A percentile compares a stretch with the other conserved stretches of the same genome.
Conservation (phyloP, 2,797 vertebrate genomes). For the Sarcophilus harrisii region DNA sequence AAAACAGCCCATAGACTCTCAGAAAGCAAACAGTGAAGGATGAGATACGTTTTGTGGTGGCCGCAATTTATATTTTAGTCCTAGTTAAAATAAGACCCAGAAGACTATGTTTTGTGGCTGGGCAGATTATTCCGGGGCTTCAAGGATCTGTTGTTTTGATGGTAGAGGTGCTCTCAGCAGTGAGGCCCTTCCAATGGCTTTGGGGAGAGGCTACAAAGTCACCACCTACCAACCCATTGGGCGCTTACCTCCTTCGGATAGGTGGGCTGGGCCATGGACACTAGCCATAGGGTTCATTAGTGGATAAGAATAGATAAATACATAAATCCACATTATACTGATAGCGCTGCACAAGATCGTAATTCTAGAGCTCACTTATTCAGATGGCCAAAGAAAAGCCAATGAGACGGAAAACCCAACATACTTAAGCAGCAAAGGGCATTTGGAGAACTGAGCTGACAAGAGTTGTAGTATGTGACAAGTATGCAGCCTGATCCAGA, state of each 20-base stretch:
- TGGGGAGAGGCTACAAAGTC: neutral
- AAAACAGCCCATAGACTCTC: neutral
- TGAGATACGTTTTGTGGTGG: neutral
- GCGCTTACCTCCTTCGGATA: neutral
- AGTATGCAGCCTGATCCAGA: neutral
- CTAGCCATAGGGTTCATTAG: neutral
- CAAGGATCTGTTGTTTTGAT: neutral
- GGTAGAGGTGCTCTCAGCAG: neutral
- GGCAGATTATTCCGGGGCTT: neutral
- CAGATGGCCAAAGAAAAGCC: neutral
- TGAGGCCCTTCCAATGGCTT: no score
- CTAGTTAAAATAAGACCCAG: neutral
- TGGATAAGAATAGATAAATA: neutral
- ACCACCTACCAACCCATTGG: neutral
- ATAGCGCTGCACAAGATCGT: neutral
- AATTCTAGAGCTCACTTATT: neutral
- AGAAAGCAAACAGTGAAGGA: neutral
- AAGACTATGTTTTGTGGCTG: neutral
- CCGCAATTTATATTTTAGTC: neutral
- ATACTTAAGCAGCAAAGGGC: neutral
- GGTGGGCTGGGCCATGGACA: neutral
- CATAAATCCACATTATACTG: neutral
- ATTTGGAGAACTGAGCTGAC: neutral
- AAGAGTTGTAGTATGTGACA: neutral
- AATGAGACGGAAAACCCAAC: neutral